Evolutionary conservation across 2,113 vertebrate genomes (phyloP).

Genomic region (Hippolais icterina): DNA sequence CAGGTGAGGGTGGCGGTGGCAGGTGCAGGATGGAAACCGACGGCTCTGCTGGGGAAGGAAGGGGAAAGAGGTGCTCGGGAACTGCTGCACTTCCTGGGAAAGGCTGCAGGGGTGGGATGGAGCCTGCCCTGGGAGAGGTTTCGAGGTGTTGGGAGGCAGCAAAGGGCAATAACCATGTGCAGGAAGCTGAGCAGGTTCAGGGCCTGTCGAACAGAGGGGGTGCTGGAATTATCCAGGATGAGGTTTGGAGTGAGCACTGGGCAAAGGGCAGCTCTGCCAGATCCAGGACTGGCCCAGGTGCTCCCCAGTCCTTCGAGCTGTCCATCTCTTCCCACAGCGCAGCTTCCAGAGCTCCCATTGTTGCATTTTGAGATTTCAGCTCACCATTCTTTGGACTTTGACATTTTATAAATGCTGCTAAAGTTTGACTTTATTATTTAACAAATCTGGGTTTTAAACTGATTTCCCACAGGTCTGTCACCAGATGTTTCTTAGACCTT

Average conservation of each 20-base stretch:
- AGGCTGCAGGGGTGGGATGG: accelerated
- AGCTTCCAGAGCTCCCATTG: not conserved
- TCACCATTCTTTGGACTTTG: not conserved
- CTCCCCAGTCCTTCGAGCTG: not conserved
- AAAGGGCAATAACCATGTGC: accelerated
- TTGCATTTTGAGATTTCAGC: not conserved
- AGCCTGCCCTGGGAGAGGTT: accelerated
- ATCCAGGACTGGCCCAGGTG: not conserved
- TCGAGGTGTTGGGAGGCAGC: accelerated
- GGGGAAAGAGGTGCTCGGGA: not conserved
- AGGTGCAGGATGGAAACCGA: accelerated
- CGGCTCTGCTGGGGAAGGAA: not conserved
- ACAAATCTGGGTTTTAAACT: not conserved
- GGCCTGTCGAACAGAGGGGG: accelerated
- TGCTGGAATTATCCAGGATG: accelerated
- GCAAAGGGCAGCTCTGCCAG: not conserved
- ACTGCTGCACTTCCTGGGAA: accelerated
- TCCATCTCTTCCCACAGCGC: not conserved
- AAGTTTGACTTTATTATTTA: not conserved
- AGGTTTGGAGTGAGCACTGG: not conserved
- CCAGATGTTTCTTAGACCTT: not conserved
- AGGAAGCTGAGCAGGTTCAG: not conserved
- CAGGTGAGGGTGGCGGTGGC: accelerated
- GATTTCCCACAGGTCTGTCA: not conserved
- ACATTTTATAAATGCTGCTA: not conserved